Conservation (phyloP, 2,888 invertebrate species). For the Limenitis camilla region DNA sequence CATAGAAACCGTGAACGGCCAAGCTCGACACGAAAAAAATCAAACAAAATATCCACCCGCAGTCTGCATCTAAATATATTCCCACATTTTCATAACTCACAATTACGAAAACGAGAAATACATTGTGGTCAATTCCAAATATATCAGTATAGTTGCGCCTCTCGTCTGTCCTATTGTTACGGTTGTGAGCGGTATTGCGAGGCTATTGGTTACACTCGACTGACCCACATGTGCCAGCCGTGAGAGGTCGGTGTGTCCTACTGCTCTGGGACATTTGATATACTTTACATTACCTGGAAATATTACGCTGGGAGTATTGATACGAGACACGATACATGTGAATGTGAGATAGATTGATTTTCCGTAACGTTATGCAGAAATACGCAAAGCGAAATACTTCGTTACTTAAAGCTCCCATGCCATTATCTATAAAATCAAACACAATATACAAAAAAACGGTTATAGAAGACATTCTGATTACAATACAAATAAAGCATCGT, state of each 20-base stretch:
- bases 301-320: neutral
- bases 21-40: no score
- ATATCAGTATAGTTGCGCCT: constrained; percentile 2
- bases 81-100: no score
- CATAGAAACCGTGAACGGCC: no score
- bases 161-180: constrained; percentile 14
- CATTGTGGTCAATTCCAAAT: constrained; percentile 4
- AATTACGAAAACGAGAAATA: no score
- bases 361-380: no score
- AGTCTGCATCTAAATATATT: no score
- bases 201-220: constrained; percentile 29
- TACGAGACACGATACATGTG: neutral
- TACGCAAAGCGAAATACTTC: no score
- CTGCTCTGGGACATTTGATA: constrained; percentile 10
- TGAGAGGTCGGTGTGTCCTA: constrained; percentile 30
- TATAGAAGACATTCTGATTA: no score
- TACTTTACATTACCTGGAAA: constrained; percentile 3
- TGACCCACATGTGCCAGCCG: constrained; percentile 62
- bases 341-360: neutral
- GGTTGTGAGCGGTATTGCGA: constrained; percentile 31
- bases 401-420: no score
- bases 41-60: no score
- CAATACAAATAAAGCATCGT: neutral
- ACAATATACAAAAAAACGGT: no score
- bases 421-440: no score